Evolutionary conservation across 2,797 vertebrate species (phyloP).

Genomic region (Alosa sapidissima): DNA sequence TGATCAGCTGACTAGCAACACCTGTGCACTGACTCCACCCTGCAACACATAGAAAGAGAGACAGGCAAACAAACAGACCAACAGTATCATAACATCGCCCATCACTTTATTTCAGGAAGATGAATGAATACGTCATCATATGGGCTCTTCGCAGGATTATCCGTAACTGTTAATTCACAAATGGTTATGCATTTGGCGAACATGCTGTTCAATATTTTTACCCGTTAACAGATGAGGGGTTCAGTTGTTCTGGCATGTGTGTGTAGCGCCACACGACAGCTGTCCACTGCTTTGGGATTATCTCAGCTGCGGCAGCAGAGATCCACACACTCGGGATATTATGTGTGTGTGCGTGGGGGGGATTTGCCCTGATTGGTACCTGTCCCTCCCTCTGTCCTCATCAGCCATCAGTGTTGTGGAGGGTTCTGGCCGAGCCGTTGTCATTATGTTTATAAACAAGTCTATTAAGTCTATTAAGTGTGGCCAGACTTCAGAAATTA

Average conservation of each 20-base stretch:
- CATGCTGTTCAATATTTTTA: neutral
- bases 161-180: neutral
- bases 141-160: neutral
- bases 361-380: neutral
- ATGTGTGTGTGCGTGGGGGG: neutral
- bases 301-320: neutral
- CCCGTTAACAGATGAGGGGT: neutral
- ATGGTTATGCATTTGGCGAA: neutral
- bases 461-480: neutral
- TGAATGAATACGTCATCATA: neutral
- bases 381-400: neutral
- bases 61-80: no score
- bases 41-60: no score
- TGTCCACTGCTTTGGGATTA: neutral
- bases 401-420: neutral
- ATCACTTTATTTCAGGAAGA: neutral
- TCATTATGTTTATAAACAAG: slow-evolving; percentile 6
- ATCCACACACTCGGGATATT: neutral
- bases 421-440: neutral
- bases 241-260: slow-evolving; percentile 1
- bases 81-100: no score
- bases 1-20: no score
- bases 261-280: neutral
- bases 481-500: neutral
- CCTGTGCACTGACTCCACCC: no score